Base-by-base conservation (phyloP, 2,888 invertebrate genomes). In the Limulus polyphemus region DNA sequence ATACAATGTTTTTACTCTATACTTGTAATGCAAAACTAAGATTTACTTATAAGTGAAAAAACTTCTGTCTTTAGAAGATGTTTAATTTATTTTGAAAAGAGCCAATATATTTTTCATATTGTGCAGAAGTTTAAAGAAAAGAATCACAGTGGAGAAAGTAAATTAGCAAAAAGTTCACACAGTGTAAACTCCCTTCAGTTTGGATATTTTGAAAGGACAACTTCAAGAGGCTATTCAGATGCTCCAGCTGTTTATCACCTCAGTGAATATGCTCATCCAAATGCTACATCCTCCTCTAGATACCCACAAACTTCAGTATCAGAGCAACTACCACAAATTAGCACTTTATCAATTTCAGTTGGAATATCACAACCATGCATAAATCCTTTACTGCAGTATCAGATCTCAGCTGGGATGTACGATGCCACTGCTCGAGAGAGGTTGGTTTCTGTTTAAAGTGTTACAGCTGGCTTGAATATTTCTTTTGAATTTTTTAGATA, bases 241-340 rank as follows among this genome's bases (percentile, higher is more conserved):
- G 94, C 95, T 0, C 94, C 95, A 0, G 94, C 95, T 2, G 79
- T 97, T 65, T 81, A 94, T 51, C 93, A 94, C 75, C 79, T 97
- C 11, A 68, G 71, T 84, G 95, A 95, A 75, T 94, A 93, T 75
- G 93, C 93, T 10, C 81, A 94, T 69, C 94, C 95, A 0, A 94
- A 94, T 75, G 88, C 89, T 57, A 90, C 90, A 11, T 91, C 81
- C 68, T 91, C 81, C 80, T 92, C 82, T 4, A 81, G 81, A 47
- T 71, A 72, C 60, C 69, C 68, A 17, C 69, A 70, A 47, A 59
- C 65, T 11, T 61, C 65, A 13, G 49, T 62, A 17, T 57, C 49
- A 57, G 63, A 70, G 54, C 67, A 71, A 47, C 67, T 70, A 62
- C 69, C 71, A 17, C 63, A 61, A n/a, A 14, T 59, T 12, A 52